phyloP scores from a whole-genome alignment of 2,888 invertebrate genomes.

The Perithous albicinctus region DNA sequence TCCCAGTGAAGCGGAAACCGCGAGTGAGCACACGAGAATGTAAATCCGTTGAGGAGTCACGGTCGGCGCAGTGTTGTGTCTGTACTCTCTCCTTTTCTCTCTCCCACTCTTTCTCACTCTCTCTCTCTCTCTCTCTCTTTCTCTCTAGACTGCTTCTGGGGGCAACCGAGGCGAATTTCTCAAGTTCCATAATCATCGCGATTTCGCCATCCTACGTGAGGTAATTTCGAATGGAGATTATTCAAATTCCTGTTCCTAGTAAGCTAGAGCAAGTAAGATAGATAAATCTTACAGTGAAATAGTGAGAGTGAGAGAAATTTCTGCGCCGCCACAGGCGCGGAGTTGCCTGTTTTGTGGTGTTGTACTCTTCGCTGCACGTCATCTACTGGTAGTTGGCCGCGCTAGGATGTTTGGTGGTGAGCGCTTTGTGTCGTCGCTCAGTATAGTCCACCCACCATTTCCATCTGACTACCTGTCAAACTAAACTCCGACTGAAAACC shows the following conservation, averaged over 20 bases:
- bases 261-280: neutral
- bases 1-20: constrained; percentile 19
- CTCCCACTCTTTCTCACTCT: no score
- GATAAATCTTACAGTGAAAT: neutral
- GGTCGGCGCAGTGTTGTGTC: constrained; percentile 69
- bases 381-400: constrained; percentile 6
- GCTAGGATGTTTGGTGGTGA: constrained; percentile 71
- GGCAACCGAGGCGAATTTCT: constrained; percentile 72
- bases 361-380: constrained; percentile 12
- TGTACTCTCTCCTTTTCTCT: no score
- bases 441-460: neutral
- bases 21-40: constrained; percentile 67
- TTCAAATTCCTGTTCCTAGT: constrained; percentile 74
- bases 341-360: constrained; percentile 30
- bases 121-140: no score
- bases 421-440: constrained; percentile 69
- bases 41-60: constrained; percentile 67
- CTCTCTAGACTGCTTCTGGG: constrained; percentile 59
- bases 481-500: constrained; percentile 69
- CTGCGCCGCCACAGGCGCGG: neutral
- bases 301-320: constrained; percentile 10
- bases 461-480: constrained; percentile 75
- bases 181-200: constrained; percentile 80
- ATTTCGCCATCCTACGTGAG: constrained; percentile 79
- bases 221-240: constrained; percentile 80